Conservation (phyloP, 2,113 vertebrate species). For the Melanotaenia duboulayi region DNA sequence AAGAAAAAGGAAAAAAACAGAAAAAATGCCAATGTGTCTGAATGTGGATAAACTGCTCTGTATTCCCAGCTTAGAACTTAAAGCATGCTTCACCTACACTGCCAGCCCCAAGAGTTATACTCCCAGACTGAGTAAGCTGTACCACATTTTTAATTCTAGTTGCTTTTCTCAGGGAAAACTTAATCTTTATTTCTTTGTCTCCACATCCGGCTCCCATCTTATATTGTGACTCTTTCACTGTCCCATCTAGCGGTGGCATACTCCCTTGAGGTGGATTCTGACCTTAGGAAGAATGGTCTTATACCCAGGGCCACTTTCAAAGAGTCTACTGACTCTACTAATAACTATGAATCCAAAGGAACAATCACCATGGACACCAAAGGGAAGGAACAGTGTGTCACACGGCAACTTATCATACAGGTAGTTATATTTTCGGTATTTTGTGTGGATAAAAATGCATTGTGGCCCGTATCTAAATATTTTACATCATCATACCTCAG, state of each 20-base stretch:
- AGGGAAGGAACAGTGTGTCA: slow-evolving; percentile 80
- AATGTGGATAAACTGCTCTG: slow-evolving; percentile 18
- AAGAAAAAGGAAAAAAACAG: too few species aligned
- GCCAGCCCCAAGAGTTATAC: slow-evolving; percentile 84
- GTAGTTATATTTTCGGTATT: slow-evolving; percentile 68
- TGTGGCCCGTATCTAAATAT: background rate
- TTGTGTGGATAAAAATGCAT: background rate
- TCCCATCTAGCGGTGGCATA: slow-evolving; percentile 82
- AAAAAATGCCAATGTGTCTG: background rate
- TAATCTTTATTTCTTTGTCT: background rate
- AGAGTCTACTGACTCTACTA: background rate
- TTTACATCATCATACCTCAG: slow-evolving; percentile 66
- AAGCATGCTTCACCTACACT: slow-evolving; percentile 90
- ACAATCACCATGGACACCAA: slow-evolving; percentile 78
- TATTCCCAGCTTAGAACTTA: slow-evolving; percentile 86
- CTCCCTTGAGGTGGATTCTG: slow-evolving; percentile 85
- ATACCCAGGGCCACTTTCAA: slow-evolving; percentile 83
- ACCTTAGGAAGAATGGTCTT: slow-evolving; percentile 78
- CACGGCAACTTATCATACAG: slow-evolving; percentile 81
- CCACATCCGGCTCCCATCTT: background rate
- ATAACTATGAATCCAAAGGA: slow-evolving; percentile 74
- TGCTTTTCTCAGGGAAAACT: background rate
- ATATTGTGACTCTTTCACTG: background rate
- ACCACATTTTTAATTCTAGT: background rate
- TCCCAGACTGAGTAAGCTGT: slow-evolving; percentile 88